Base-by-base conservation (phyloP, 92 coral and sea anemone genomes). In the Zoanthus gigantus region DNA sequence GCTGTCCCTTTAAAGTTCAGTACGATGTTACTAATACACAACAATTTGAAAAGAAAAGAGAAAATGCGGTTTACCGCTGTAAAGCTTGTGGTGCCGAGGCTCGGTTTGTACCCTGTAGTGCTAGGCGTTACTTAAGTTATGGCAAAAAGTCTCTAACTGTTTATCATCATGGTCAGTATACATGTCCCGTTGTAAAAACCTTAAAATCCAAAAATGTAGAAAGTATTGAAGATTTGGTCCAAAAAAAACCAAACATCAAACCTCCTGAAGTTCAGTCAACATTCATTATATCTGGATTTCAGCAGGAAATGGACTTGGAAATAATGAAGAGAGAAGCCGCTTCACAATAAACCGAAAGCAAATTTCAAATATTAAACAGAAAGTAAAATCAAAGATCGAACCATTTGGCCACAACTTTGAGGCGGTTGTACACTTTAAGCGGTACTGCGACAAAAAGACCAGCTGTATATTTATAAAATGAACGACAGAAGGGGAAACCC, bases 11-110 rank as follows among this genome's bases (percentile, higher is more conserved):
- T 57, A 88, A 76, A 71, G 57, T 67, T 5, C 83, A 93, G 44
- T 91, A 74, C 53, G 94, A 94, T 57, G 96, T 93, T 58, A 82
- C 79, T 0, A 92, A 94, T 66, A 84, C 92, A 7, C 79, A 78
- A 1, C 94, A 89, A 63, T 92, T 94, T 83, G 88, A 89, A 81
- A 80, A 83, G 42, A 83, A 66, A 63, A 17, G 69, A 17, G 69
- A 10, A 58, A 17, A 58, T 58, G 65, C 30, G 8, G 69, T 63
- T 4, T 32, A 76, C 52, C 61, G 78, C 42, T 91, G 94, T 66
- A 84, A 7, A 88, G 92, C 75, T 63, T 90, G 92, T 46, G 92
- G 92, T 13, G 72, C 72, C 58, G 78, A 53, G 29, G 93, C 83
- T 31, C 76, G 72, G n/a, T 53, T n/a, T 76, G 87, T 90, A 8